phyloP scores from a whole-genome alignment of 2,797 vertebrate species.

The Enteromius radiatus region DNA sequence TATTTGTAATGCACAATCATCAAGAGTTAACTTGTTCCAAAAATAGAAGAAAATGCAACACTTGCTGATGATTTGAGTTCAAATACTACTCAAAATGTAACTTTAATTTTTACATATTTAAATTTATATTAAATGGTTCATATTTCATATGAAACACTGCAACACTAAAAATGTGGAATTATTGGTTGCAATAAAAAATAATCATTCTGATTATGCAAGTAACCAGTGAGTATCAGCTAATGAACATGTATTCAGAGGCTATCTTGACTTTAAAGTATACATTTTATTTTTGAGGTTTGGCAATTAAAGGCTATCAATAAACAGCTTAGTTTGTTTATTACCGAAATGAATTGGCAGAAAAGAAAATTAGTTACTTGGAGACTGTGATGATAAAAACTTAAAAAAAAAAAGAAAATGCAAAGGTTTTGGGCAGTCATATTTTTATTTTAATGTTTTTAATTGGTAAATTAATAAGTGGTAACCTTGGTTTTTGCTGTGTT shows the following conservation, averaged over 20 bases:
- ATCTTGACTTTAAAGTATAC: neutral
- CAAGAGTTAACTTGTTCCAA: neutral
- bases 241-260: neutral
- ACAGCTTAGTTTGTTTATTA: neutral
- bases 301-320: neutral
- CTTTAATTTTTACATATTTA: neutral
- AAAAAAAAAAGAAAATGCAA: neutral
- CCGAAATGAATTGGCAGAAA: neutral
- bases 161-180: neutral
- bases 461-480: neutral
- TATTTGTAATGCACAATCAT: slow-evolving; percentile 6
- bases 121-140: neutral
- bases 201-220: neutral
- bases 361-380: neutral
- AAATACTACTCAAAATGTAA: neutral
- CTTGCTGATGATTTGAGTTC: neutral
- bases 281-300: neutral
- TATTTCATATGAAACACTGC: neutral
- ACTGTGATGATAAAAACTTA: neutral
- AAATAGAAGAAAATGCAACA: neutral
- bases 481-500: neutral
- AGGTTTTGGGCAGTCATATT: neutral
- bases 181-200: neutral
- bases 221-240: neutral
- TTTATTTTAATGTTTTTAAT: neutral